Evolutionary conservation across 2,888 invertebrate genomes (phyloP), one percentile per base, ranked within the genome.

Genomic region (Lasioglossum lativentre): DNA sequence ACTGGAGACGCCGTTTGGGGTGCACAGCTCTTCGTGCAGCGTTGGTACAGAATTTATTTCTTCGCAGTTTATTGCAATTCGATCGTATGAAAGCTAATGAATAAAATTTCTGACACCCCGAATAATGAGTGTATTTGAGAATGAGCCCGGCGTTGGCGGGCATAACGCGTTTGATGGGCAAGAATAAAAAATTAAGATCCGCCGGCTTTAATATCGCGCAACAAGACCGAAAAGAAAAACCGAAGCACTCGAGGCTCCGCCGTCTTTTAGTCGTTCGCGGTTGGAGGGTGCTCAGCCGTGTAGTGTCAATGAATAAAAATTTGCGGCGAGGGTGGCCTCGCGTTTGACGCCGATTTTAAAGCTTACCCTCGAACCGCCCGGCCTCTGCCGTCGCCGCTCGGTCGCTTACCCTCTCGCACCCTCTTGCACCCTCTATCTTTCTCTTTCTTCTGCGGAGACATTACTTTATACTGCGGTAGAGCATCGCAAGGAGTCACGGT

Each of bases 241-340:
- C 82, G 81, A 75, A 85, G 86, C 85, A 83, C 86, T 89, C 83
- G 82, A 89, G 86, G 80, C 73, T 27, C 68, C 89, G 85, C 87
- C 87, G 92, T 89, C 90, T 91, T 92, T 88, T 88, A 89, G 91
- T 78, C 86, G 71, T 85, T 82, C 85, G 88, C 89, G 89, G 90
- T 89, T 91, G 83, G 86, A 92, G 93, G 92, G 92, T 92, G 90
- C 93, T 93, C 91, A 91, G 88, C 91, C 92, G 92, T 93, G 91
- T 92, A 93, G 94, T 94, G 95, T 94, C 94, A 94, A 95, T 94
- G 94, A 94, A 95, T 95, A 94, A 94, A 94, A 95, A 94, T 94
- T 94, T 94, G 92, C 91, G 92, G 45, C 88, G 90, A 92, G 92
- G 92, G 91, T 91, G 89, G 91, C 83, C 70, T 89, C 83, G 91